Evolutionary conservation across 2,113 vertebrate species (phyloP), one percentile per base, ranked within the genome.

Genomic region (Hipposideros armiger): DNA sequence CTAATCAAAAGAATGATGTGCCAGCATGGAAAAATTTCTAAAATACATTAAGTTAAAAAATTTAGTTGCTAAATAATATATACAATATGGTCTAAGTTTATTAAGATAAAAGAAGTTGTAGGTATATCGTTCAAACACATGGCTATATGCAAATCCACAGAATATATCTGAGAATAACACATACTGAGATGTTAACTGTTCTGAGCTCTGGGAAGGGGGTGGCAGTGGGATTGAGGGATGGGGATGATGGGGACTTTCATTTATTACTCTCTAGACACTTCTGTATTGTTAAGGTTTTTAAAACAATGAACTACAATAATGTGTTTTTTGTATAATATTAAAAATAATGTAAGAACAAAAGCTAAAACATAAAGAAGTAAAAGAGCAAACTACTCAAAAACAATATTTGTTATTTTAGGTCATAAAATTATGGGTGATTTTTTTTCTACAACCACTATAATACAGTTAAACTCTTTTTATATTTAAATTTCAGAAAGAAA

Each of bases 401-500:
- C 2, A n/a, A 17, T 45, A n/a, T 54, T 60, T 1, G 0, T 66
- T 85, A 60, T 92, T 95, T 91, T 90, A 66, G 4, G 24, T 92
- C 7, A 28, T 26, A 20, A 84, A 64, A 84, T 70, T 73, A 52
- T 80, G 28, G 17, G 10, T 36, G 24, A 24, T 45, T 40, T 94
- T 88, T 56, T 36, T 1, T 16, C 22, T 7, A 10, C 3, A 32
- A 40, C 17, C 74, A 42, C 42, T 90, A 1, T 70, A 54, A 62
- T 52, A 54, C 42, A 20, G 36, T 87, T 94, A 81, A 19, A 96
- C 13, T 95, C 14, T 14, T 85, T 82, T 56, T 50, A n/a, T 62
- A 82, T 78, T 93, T 86, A 94, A 90, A 95, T 90, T 88, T 94
- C 81, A 69, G 36, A 67, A 92, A 42, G 32, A 32, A 87, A 64